These are phyloP conservation scores for Drosophila yooni DNA, from an alignment of 2,888 invertebrate species.

Conservation along the genomic window DNA sequence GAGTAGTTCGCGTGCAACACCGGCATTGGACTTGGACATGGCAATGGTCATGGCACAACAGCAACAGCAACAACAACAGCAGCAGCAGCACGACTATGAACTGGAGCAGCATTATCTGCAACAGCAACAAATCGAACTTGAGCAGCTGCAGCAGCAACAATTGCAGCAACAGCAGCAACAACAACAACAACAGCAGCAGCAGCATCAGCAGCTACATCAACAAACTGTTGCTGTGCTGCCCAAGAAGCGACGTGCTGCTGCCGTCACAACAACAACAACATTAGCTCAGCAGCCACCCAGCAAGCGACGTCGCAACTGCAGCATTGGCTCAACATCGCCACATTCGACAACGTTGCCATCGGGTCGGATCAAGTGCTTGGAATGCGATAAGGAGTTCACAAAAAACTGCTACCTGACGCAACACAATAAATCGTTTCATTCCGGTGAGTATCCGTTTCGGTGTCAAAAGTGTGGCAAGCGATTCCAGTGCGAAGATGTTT, in stretches of 20 bases:
- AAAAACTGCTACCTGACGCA: conserved; percentile 95
- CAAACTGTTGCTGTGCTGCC: conserved; percentile 36
- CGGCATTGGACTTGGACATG: conserved; percentile 81
- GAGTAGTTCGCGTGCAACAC: conserved; percentile 85
- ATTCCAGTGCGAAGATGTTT: conserved; percentile 90
- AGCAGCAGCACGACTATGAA: conserved; percentile 38
- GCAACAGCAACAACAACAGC: conserved; percentile 51
- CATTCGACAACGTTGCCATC: conserved; percentile 74
- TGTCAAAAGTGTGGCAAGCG: conserved; percentile 94
- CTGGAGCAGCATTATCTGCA: conserved; percentile 35
- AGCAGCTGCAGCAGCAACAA: conserved; percentile 32
- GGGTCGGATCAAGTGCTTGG: conserved; percentile 88
- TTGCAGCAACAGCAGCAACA: conserved; percentile 43
- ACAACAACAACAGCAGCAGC: conserved; percentile 40
- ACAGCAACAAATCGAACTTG: conserved; percentile 23
- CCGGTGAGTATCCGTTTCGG: conserved; percentile 93
- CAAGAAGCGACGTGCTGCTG: conserved; percentile 48
- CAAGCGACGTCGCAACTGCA: conserved; percentile 71
- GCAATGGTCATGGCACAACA: conserved; percentile 60
- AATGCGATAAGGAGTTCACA: conserved; percentile 93
- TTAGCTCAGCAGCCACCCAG: conserved; percentile 36
- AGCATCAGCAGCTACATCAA: conserved; percentile 13
- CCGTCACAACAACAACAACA: conserved; percentile 30
- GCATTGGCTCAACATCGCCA: conserved; percentile 68
- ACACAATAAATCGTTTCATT: conserved; percentile 95